These are phyloP conservation scores for Cylloceria caligata DNA, from an alignment of 2,888 invertebrate genomes.

Conservation along the genomic window DNA sequence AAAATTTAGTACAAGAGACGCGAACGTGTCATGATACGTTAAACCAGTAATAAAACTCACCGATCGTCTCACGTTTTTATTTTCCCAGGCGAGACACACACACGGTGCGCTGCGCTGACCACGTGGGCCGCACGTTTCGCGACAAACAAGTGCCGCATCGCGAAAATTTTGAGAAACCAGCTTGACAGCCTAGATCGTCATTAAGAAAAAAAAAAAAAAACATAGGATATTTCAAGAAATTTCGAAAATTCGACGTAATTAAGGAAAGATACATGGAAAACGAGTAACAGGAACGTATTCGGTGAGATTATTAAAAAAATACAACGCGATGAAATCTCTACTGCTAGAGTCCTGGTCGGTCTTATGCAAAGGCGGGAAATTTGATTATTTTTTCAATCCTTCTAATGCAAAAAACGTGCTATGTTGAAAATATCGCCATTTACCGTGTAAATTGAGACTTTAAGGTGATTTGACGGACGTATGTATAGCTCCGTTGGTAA, in stretches of 20 bases:
- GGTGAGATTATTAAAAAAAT: neutral
- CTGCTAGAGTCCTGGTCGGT: slow-evolving; percentile 39
- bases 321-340: slow-evolving; percentile 17
- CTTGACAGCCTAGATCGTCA: neutral
- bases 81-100: slow-evolving; percentile 62
- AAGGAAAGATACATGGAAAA: slow-evolving; percentile 8
- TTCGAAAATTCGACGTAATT: neutral
- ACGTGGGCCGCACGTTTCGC: slow-evolving; percentile 76
- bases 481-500: no score
- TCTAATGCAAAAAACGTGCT: neutral
- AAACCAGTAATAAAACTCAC: neutral
- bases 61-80: neutral
- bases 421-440: neutral
- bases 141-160: slow-evolving; percentile 71
- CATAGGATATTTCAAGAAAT: neutral
- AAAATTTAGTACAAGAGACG: neutral
- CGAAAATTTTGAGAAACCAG: neutral
- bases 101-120: slow-evolving; percentile 72
- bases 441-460: neutral
- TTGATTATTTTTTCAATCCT: neutral
- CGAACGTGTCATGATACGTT: neutral
- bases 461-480: no score
- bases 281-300: neutral
- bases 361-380: slow-evolving; percentile 23
- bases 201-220: slow-evolving; percentile 2